Base-by-base conservation (phyloP, 2,888 invertebrate genomes). In the Galerucella pusilla region DNA sequence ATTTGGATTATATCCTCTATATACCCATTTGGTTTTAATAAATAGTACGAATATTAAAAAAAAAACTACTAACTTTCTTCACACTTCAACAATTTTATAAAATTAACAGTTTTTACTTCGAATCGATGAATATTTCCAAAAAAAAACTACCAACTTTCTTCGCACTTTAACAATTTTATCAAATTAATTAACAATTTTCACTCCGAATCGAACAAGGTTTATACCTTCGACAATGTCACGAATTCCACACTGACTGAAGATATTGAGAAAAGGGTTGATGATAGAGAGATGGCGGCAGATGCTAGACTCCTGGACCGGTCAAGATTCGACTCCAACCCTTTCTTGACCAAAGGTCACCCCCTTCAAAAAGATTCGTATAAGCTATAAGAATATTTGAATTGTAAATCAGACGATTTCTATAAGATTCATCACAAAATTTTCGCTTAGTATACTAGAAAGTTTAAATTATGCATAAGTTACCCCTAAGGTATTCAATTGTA, bases 271-370 rank as follows among this genome's bases (percentile, higher is more conserved):
- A 78, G 78, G 78, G 80, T 80, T 80, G 78, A 75, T 63, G 57
- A 71, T 67, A 59, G 57, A 72, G 64, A 64, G 71, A 63, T 61
- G 71, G 61, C 71, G 76, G 65, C 76, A 79, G 79, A 78, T 79
- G 79, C 75, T 52, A 66, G 59, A 63, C 74, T 46, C 54, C 76
- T 77, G 74, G 78, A 80, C 80, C 80, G 80, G 80, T 80, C 78
- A 80, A 78, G 75, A 78, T 77, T 68, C 66, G 63, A 64, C 57
- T 67, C 52, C 60, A 70, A 76, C 78, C 78, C 78, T 76, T 78
- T 35, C 73, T 74, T 66, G 73, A 69, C 59, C 68, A 68, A 57
- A 71, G 75, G 71, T 75, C 71, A 68, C 57, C 42, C 69, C 61
- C 49, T 75, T 75, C 61, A 65, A 68, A 65, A 71, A 75, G 54